Evolutionary conservation across 1,140 invertebrate species (phyloP).

Genomic region (Drosophila sulfurigaster): DNA sequence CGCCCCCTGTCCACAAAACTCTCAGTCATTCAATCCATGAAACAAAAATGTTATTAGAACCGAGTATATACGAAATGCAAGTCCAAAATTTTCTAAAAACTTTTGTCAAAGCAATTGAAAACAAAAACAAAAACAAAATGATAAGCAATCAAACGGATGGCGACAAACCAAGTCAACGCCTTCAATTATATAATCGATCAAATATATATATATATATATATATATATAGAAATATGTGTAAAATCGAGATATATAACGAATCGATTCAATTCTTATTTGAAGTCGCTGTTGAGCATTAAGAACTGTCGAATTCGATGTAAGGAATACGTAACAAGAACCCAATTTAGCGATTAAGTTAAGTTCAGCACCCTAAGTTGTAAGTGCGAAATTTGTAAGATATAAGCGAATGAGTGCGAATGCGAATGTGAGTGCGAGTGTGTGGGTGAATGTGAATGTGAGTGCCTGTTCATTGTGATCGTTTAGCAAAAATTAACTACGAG

Average conservation of each 20-base stretch:
- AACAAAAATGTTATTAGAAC: conserved; percentile 80
- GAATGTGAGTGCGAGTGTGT: conserved; percentile 22
- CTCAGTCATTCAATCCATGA: conserved; percentile 81
- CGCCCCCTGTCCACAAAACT: conserved; percentile 55
- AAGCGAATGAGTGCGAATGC: conserved; percentile 58
- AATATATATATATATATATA: neutral
- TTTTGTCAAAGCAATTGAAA: conserved; percentile 75
- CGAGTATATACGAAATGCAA: conserved; percentile 73
- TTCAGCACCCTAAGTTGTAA: conserved; percentile 54
- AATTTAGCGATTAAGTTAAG: conserved; percentile 45
- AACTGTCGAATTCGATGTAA: conserved; percentile 8
- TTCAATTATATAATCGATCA: conserved; percentile 6
- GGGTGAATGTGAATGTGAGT: conserved; percentile 48
- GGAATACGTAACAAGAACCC: conserved; percentile 59
- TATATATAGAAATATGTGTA: neutral
- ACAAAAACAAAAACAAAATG: conserved; percentile 7
- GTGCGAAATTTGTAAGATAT: conserved; percentile 76
- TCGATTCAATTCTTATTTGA: neutral
- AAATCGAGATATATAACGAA: neutral
- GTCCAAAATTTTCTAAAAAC: conserved; percentile 82
- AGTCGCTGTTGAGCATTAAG: conserved; percentile 7
- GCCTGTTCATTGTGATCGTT: conserved; percentile 76
- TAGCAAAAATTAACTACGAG: conserved; percentile 76
- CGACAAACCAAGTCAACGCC: conserved; percentile 9
- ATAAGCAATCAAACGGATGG: conserved; percentile 45